A percentile compares a stretch with the other conserved stretches of the same genome.
phyloP scores from a whole-genome alignment of 2,797 vertebrate genomes.

The Mus minutoides region DNA sequence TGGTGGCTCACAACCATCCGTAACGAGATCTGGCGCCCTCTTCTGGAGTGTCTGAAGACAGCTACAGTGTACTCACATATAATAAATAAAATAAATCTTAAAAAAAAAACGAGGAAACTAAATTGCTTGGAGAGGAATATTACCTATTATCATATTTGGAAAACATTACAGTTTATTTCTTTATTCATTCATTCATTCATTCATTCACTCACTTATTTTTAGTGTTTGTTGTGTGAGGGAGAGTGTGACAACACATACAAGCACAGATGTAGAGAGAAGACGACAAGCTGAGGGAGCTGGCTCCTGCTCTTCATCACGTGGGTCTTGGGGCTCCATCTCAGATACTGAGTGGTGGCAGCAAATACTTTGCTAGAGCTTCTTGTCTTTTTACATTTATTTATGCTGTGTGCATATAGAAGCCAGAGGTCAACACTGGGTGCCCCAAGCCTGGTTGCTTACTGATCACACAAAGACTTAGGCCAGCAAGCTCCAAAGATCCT shows the following conservation, averaged over 20 bases:
- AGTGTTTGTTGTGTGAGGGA: neutral
- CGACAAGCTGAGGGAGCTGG: no score
- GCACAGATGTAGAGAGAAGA: neutral
- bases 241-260: no score
- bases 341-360: neutral
- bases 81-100: no score
- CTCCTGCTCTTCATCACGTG: neutral
- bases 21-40: no score
- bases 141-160: neutral
- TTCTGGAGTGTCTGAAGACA: no score
- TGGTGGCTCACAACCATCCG: no score
- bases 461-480: neutral
- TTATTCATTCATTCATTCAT: no score
- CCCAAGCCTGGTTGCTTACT: neutral
- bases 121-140: neutral
- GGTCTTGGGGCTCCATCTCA: neutral
- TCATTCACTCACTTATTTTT: neutral
- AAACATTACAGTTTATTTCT: neutral
- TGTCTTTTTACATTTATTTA: neutral
- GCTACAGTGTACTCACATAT: no score
- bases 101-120: slow-evolving; percentile 48
- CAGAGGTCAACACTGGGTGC: neutral
- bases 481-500: neutral
- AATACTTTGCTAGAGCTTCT: neutral
- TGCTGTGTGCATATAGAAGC: neutral